Conservation (phyloP, 2,797 vertebrate genomes). For the Gymnothorax javanicus region DNA sequence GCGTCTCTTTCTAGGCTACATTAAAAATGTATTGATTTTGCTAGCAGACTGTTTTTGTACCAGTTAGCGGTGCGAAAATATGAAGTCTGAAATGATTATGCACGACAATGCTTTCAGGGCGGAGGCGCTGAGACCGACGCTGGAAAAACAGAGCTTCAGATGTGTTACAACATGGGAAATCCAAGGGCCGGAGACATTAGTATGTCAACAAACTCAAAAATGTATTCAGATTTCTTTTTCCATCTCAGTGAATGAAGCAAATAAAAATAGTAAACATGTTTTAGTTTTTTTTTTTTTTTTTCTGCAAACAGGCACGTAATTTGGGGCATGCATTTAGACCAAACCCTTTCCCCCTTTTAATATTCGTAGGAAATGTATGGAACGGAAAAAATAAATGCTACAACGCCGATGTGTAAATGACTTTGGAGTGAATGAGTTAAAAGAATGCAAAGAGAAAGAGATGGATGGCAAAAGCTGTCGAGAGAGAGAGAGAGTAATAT, state of each 20-base stretch:
- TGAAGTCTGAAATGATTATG: background rate
- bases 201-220: background rate
- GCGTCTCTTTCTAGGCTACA: background rate
- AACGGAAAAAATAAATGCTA: too few relatives aligned
- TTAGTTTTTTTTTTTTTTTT: background rate
- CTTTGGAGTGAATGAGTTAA: too few relatives aligned
- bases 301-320: background rate
- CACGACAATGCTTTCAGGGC: background rate
- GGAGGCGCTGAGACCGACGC: background rate
- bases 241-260: background rate
- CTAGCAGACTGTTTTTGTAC: background rate
- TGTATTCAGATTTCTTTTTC: background rate
- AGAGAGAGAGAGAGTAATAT: background rate
- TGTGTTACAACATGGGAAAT: background rate
- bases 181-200: background rate
- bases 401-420: too few relatives aligned
- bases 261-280: background rate
- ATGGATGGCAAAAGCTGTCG: background rate
- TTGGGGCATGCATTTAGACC: too few relatives aligned
- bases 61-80: background rate
- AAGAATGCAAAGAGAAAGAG: background rate
- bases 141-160: background rate
- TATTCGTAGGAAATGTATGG: too few relatives aligned
- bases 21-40: background rate
- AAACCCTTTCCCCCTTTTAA: too few relatives aligned